Base-by-base conservation (phyloP, 2,888 invertebrate species). In the Zele albiditarsus region DNA sequence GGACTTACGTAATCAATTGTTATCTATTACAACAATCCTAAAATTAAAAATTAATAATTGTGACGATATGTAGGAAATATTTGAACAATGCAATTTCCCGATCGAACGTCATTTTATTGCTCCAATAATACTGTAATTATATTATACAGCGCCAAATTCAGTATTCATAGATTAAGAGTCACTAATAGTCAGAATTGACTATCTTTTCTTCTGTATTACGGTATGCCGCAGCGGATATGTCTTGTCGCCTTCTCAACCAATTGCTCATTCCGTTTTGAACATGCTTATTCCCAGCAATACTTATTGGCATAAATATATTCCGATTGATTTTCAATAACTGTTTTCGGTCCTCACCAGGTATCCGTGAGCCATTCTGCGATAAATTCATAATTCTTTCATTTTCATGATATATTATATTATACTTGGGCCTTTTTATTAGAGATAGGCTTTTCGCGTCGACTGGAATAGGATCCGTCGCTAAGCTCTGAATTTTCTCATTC, bases 191-290 rank as follows among this genome's bases (percentile, higher is more conserved):
- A 38, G 2, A 2, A 38, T 38, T 38, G 38, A 38, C 12, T 20
- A 20, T 53, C 2, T 53, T 20, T 4, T 8, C 8, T 5, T 53
- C n/a, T 53, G n/a, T 53, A 4, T 20, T 20, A 53, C n/a, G 53
- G 8, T 53, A 6, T 20, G 20, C 8, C 1, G 2, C 20, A 2
- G 53, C 6, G 0, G 1, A 6, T 1, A 20, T 53, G 4, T 20
- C n/a, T 8, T 60, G 42, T 28, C 27, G 23, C 5, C 58, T 58
- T 25, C 38, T 58, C 33, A 67, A 27, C 67, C 67, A 66, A 73
- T 73, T 42, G 12, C 25, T 23, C 23, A 58, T 65, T 31, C 27
- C 60, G 3, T 31, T 14, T 23, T 65, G 20, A 25, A 49, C n/a
- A 20, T 53, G 12, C 28, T 73, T 73, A 62, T 62, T 62, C 23